Conservation (phyloP, 2,113 vertebrate species). For the Spermophilus dauricus region DNA sequence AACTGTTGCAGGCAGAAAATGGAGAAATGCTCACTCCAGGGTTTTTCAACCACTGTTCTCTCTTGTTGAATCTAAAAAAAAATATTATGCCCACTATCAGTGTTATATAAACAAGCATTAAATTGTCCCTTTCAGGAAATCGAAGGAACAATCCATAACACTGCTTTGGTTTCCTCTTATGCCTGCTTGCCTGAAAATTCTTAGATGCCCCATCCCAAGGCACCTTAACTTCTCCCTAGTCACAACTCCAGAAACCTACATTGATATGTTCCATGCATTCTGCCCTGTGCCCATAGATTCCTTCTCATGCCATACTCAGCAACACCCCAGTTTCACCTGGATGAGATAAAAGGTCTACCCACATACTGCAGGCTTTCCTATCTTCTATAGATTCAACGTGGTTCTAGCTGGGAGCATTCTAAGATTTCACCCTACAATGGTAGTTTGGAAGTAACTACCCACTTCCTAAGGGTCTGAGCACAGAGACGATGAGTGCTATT, state of each 20-base stretch:
- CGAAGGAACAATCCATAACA: neutral
- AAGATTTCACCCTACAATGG: accelerated
- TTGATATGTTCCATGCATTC: neutral
- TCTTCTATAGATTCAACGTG: neutral
- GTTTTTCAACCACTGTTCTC: neutral
- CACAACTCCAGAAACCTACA: neutral
- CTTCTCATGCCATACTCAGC: neutral
- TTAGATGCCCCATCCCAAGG: neutral
- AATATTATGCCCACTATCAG: too few relatives aligned
- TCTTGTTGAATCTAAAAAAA: neutral
- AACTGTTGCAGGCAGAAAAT: neutral
- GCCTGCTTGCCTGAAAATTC: neutral
- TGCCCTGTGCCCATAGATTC: neutral
- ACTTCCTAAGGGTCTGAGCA: neutral
- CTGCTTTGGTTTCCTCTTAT: neutral
- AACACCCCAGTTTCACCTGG: neutral
- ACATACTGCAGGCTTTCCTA: neutral
- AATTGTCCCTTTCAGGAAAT: neutral
- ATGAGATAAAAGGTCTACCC: neutral
- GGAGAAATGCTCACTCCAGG: neutral
- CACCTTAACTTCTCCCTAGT: neutral
- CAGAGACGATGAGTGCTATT: neutral
- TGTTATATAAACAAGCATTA: neutral
- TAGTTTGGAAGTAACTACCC: neutral
- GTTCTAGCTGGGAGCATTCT: neutral